A percentile compares a stretch with the other conserved stretches of the same genome.
Conservation (phyloP, 2,113 vertebrate genomes). For the Talpa occidentalis region DNA sequence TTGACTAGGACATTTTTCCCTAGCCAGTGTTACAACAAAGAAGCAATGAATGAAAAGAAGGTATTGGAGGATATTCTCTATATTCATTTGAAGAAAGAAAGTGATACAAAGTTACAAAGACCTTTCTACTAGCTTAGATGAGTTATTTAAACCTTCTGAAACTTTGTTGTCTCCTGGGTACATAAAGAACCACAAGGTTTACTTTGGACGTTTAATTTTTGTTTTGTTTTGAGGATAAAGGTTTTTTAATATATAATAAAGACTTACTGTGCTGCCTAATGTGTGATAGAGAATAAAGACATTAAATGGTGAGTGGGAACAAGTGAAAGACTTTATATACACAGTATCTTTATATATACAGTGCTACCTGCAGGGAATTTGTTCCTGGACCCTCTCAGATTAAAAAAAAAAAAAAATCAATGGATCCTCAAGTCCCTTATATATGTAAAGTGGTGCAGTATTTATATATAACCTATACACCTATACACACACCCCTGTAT, state of each 20-base stretch:
- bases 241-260: not conserved
- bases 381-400: no score
- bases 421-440: no score
- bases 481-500: no score
- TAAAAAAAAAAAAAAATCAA: no score
- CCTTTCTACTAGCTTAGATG: not conserved
- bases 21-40: no score
- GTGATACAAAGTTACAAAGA: not conserved
- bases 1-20: no score
- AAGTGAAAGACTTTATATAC: not conserved
- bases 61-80: no score
- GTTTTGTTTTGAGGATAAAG: not conserved
- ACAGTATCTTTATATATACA: not conserved
- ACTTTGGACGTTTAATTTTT: not conserved
- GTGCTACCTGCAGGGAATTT: no score
- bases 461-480: no score
- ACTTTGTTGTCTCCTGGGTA: not conserved
- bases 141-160: not conserved
- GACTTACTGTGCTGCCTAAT: not conserved
- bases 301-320: not conserved
- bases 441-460: no score
- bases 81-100: not conserved
- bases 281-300: not conserved
- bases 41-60: no score
- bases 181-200: not conserved